A percentile compares a stretch with the other conserved stretches of the same genome.
These are phyloP conservation scores for Aphis craccivora DNA, from an alignment of 1,140 invertebrate species.

Conservation along the genomic window DNA sequence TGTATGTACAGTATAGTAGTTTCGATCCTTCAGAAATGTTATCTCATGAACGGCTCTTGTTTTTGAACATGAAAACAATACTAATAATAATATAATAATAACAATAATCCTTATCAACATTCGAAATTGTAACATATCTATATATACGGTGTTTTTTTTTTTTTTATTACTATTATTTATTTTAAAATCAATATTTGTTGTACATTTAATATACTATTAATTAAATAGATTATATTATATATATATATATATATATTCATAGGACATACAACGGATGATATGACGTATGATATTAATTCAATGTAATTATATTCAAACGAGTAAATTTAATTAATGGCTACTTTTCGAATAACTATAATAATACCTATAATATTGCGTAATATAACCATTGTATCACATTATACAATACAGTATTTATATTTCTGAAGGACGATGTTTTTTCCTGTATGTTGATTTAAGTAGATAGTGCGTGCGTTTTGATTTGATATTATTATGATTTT, in stretches of 20 bases:
- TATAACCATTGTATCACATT: background rate
- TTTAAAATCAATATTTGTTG: background rate
- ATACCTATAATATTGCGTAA: background rate
- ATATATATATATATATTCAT: slow-evolving; percentile 3
- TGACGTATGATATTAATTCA: background rate
- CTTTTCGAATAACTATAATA: background rate
- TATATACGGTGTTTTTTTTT: slow-evolving; percentile 7
- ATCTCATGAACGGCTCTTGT: background rate
- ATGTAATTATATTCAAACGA: background rate
- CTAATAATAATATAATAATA: background rate
- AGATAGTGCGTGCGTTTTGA: slow-evolving; percentile 55
- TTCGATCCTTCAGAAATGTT: slow-evolving; percentile 57
- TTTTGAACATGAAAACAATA: slow-evolving; percentile 22
- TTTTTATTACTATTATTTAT: background rate
- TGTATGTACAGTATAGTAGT: slow-evolving; percentile 57
- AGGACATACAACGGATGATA: background rate
- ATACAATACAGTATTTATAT: slow-evolving; percentile 34
- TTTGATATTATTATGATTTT: slow-evolving; percentile 50
- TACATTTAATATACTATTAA: background rate
- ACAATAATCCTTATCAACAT: background rate
- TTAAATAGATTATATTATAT: slow-evolving; percentile 21
- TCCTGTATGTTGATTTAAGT: slow-evolving; percentile 56
- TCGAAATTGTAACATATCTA: slow-evolving; percentile 31
- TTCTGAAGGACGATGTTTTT: slow-evolving; percentile 57
- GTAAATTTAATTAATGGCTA: background rate